phyloP scores from a whole-genome alignment of 2,113 vertebrate genomes.

The Eulacestoma nigropectus region DNA sequence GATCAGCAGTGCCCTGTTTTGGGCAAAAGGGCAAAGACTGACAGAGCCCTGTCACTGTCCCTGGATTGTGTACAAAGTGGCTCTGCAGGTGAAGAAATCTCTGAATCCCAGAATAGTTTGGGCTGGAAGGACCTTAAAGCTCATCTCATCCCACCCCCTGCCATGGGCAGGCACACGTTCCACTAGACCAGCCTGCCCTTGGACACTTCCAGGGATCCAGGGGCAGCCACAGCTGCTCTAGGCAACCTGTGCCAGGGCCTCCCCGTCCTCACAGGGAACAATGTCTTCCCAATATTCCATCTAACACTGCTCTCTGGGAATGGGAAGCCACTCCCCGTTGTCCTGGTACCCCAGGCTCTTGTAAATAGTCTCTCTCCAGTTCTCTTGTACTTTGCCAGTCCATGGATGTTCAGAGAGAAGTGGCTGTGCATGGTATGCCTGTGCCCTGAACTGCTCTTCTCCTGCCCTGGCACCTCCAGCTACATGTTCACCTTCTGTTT shows the following conservation, averaged over 20 bases:
- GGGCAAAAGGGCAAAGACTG: not conserved
- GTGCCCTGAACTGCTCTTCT: not conserved
- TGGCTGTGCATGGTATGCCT: accelerated
- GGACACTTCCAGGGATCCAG: not conserved
- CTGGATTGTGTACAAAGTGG: not conserved
- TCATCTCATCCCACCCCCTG: not conserved
- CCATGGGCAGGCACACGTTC: not conserved
- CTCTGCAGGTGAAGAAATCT: not conserved
- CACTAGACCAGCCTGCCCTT: accelerated
- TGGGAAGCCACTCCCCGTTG: not conserved
- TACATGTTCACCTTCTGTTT: not conserved
- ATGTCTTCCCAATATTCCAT: not conserved
- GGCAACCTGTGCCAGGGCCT: not conserved
- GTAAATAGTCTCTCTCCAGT: too few species aligned
- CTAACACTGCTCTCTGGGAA: not conserved
- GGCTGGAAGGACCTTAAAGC: not conserved
- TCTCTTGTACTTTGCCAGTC: too few species aligned
- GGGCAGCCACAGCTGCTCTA: not conserved
- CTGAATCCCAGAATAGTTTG: not conserved
- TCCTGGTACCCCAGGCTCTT: not conserved
- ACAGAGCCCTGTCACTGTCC: not conserved
- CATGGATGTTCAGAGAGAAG: too few species aligned
- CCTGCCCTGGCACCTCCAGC: not conserved
- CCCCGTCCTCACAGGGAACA: accelerated
- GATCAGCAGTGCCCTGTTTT: not conserved